Evolutionary conservation across 2,888 invertebrate genomes (phyloP), one percentile per base, ranked within the genome.

Genomic region (Galeopsomyia nigrocyanea): DNA sequence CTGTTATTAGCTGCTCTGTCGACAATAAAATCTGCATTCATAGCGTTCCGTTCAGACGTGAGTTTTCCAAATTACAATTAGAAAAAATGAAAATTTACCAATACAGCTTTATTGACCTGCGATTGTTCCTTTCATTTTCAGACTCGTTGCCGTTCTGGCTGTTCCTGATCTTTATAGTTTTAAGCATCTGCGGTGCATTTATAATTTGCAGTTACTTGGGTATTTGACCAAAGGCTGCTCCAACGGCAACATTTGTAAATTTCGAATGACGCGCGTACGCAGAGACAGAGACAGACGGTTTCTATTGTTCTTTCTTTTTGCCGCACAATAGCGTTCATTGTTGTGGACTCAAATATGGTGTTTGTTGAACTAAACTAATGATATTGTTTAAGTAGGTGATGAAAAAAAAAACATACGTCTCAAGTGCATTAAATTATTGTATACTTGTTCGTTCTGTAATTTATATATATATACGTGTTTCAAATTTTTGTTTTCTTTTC

Each of bases 21-120:
- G 98, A 98, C 89, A 98, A 98, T 88, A 93, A 93, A 87, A 92
- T 97, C 78, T 93, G 94, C 86, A 93, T 97, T 83, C 96, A 96
- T 88, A 93, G 93, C 83, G 90, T 97, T 87, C 94, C 94, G 63
- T 90, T 91, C 82, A 90, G 93, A 88, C 90, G 95, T 95, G 84
- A 90, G 93, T 90, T 66, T 49, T 57, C 39, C 21, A 17, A 31
- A 31, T 39, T 46, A 49, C n/a, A 39, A 60, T 58, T 22, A 46
- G 46, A 69, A 55, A 49, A 17, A 71, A 66, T 53, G 39, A 50
- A 49, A 21, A 50, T 50, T 64, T 14, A 10, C 6, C 6, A 64
- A 53, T 53, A 9, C 0, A 19, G 50, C 26, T 50, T 7, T 68
- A 1, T 39, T 39, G 10, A 39, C 13, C 39, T 39, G 14, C 21